These are phyloP conservation scores for Chitala chitala DNA, from an alignment of 2,113 vertebrate genomes.

Conservation along the genomic window DNA sequence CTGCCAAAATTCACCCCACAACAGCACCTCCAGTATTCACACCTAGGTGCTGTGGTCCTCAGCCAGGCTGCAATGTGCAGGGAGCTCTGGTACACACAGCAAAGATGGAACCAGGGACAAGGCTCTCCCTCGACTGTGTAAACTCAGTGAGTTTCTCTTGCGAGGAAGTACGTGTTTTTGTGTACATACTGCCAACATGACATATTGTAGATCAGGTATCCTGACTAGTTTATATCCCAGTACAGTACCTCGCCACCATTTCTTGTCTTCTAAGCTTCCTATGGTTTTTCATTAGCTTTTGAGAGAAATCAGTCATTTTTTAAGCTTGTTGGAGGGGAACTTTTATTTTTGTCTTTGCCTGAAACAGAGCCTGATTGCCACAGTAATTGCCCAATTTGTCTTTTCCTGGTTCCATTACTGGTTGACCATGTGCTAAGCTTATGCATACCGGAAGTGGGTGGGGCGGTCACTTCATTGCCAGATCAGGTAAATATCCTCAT, in stretches of 20 bases:
- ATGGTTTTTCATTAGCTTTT: too few relatives aligned
- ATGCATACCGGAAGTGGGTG: background rate
- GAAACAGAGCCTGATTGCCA: too few relatives aligned
- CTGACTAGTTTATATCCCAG: too few relatives aligned
- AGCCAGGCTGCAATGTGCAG: background rate
- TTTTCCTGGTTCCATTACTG: background rate
- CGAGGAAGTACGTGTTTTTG: too few relatives aligned
- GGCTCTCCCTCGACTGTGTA: slow-evolving; percentile 1
- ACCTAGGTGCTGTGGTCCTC: slow-evolving; percentile 5
- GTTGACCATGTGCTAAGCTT: background rate
- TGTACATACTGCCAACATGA: too few relatives aligned
- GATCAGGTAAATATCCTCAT: background rate
- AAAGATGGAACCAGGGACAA: slow-evolving; percentile 17
- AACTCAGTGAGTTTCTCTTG: background rate
- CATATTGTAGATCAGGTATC: too few relatives aligned
- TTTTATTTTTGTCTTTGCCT: too few relatives aligned
- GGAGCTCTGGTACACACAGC: slow-evolving; percentile 7
- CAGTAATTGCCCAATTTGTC: background rate
- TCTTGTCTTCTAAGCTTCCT: too few relatives aligned
- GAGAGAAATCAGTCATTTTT: too few relatives aligned
- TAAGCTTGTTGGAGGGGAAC: too few relatives aligned
- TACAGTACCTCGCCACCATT: too few relatives aligned
- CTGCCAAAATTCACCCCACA: background rate
- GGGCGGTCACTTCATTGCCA: background rate
- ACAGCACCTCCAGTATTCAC: background rate